Evolutionary conservation across 1,140 invertebrate species (phyloP).

Genomic region (Drosophila ercepeae): DNA sequence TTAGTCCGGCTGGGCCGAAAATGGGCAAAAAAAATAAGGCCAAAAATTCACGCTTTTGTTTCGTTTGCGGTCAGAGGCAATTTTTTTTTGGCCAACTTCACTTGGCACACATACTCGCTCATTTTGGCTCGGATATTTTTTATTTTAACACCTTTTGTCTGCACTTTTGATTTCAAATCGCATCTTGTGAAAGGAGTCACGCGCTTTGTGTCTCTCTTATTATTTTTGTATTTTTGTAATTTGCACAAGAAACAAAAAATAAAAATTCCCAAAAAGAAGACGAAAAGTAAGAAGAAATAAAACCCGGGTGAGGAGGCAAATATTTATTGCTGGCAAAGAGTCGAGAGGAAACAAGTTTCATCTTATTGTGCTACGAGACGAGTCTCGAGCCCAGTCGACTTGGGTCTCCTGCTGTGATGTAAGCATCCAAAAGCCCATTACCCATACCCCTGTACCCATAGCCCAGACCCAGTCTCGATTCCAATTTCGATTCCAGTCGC

Average conservation of each 20-base stretch:
- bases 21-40: conserved; percentile 56
- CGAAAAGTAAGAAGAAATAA: conserved; percentile 26
- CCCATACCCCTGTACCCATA: background rate
- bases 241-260: conserved; percentile 55
- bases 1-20: conserved; percentile 14
- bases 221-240: conserved; percentile 80
- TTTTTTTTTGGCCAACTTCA: conserved; percentile 55
- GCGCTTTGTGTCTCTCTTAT: conserved; percentile 76
- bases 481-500: conserved; percentile 31
- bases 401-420: conserved; percentile 69
- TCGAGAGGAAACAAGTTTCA: conserved; percentile 65
- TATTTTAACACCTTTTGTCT: conserved; percentile 75
- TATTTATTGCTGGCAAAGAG: conserved; percentile 70
- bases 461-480: conserved; percentile 13
- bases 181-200: conserved; percentile 79
- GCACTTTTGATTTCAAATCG: conserved; percentile 67
- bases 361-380: conserved; percentile 39
- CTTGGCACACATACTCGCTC: conserved; percentile 26
- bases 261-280: conserved; percentile 14
- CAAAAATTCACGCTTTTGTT: conserved; percentile 56
- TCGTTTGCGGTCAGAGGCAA: conserved; percentile 56
- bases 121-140: background rate
- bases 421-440: conserved; percentile 46
- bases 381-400: conserved; percentile 26
- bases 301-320: conserved; percentile 66